Evolutionary conservation across 1,140 invertebrate species (phyloP).

Genomic region (Bilobella aurantiaca): DNA sequence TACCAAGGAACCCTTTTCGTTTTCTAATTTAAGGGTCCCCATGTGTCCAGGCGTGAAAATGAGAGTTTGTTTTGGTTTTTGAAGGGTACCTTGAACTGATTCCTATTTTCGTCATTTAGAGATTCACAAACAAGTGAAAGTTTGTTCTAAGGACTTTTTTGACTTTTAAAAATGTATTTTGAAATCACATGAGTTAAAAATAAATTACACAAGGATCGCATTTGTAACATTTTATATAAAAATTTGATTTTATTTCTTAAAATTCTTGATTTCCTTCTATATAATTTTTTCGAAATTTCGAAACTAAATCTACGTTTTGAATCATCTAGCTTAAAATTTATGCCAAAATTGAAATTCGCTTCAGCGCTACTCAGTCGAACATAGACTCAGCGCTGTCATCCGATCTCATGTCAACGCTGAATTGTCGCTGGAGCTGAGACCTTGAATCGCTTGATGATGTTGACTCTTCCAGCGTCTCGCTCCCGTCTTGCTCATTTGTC

Average conservation of each 20-base stretch:
- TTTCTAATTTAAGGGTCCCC: no score
- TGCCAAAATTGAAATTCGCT: no score
- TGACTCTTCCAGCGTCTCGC: not conserved
- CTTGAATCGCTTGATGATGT: not conserved
- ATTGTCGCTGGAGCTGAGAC: not conserved
- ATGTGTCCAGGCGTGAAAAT: no score
- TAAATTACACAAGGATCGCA: no score
- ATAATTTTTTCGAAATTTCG: not conserved
- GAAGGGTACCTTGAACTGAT: not conserved
- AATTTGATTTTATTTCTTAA: no score
- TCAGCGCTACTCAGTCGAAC: no score
- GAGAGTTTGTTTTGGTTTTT: not conserved
- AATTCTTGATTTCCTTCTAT: not conserved
- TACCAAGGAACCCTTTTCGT: not conserved
- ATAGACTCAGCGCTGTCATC: no score
- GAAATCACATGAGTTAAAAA: not conserved
- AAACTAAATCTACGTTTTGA: no score
- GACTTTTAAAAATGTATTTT: not conserved
- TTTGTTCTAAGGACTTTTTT: not conserved
- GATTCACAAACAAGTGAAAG: not conserved
- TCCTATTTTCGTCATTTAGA: not conserved
- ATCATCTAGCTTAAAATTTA: no score
- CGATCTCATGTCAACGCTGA: no score
- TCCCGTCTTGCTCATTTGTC: not conserved
- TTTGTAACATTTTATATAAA: no score